Evolutionary conservation across 1,140 invertebrate genomes (phyloP).

Genomic region (Agraylea sexmaculata): DNA sequence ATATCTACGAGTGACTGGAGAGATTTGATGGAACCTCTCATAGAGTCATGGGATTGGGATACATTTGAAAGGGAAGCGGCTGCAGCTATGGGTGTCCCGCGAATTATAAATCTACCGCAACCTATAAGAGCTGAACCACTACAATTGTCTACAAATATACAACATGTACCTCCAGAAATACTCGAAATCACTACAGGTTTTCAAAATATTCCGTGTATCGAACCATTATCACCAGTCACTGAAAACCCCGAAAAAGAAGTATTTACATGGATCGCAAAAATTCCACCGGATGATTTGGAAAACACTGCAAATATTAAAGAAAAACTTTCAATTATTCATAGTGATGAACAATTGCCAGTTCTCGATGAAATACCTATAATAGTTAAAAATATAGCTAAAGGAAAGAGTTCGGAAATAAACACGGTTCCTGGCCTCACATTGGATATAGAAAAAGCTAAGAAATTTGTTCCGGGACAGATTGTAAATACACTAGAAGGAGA

Average conservation of each 20-base stretch:
- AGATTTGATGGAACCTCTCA: slow-evolving; percentile 44
- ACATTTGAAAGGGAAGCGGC: slow-evolving; percentile 44
- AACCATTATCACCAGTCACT: slow-evolving; percentile 45
- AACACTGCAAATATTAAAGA: slow-evolving; percentile 45
- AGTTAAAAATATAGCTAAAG: slow-evolving; percentile 48
- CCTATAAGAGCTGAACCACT: slow-evolving; percentile 40
- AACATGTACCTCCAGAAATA: slow-evolving; percentile 33
- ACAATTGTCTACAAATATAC: slow-evolving; percentile 35
- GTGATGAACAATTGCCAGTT: slow-evolving; percentile 44
- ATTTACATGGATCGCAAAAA: slow-evolving; percentile 36
- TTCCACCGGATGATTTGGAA: slow-evolving; percentile 41
- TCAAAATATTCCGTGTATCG: slow-evolving; percentile 48
- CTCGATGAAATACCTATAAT: slow-evolving; percentile 52
- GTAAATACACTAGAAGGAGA: slow-evolving; percentile 54
- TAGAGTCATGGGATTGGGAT: slow-evolving; percentile 51
- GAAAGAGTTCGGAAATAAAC: slow-evolving; percentile 43
- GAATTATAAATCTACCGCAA: slow-evolving; percentile 37
- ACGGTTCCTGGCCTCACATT: slow-evolving; percentile 52
- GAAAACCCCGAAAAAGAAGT: slow-evolving; percentile 38
- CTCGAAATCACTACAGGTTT: slow-evolving; percentile 44
- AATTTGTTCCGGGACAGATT: slow-evolving; percentile 56
- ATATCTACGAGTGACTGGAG: slow-evolving; percentile 43
- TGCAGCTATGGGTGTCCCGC: slow-evolving; percentile 26
- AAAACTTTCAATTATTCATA: slow-evolving; percentile 40
- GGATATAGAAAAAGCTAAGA: slow-evolving; percentile 49